A percentile compares a stretch with the other conserved stretches of the same genome.
phyloP scores from a whole-genome alignment of 1,140 invertebrate genomes.

The Diplogasteroides magnus region DNA sequence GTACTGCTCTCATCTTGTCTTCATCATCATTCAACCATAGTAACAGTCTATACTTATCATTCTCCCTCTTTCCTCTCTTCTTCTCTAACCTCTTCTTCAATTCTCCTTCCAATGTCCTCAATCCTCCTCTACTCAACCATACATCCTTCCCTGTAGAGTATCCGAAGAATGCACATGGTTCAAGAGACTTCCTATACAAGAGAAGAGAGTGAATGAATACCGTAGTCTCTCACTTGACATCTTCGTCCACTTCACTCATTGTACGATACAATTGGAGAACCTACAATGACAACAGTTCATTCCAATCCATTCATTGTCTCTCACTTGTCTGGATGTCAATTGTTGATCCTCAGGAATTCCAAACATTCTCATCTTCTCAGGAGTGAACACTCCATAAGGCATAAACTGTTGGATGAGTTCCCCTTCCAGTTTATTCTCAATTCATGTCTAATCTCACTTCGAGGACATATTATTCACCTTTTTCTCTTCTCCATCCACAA shows the following conservation, averaged over 20 bases:
- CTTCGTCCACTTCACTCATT: constrained; percentile 43
- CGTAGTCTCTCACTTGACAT: constrained; percentile 38
- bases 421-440: no score
- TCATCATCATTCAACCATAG: not conserved
- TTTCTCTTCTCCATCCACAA: not conserved
- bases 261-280: constrained; percentile 36
- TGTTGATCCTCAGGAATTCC: constrained; percentile 53
- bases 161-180: constrained; percentile 47
- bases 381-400: constrained; percentile 51
- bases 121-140: constrained; percentile 42
- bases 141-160: constrained; percentile 33
- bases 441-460: no score
- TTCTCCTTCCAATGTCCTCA: constrained; percentile 41
- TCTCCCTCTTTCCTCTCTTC: constrained; percentile 36
- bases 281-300: not conserved
- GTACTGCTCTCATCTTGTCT: constrained; percentile 10
- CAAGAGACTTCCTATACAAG: constrained; percentile 44
- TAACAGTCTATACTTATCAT: not conserved
- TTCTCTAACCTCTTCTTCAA: constrained; percentile 46
- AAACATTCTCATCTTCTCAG: constrained; percentile 53
- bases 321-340: constrained; percentile 48
- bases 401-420: constrained; percentile 39
- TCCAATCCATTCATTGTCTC: constrained; percentile 33
- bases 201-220: no score
- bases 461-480: not conserved